These are phyloP conservation scores for Iguana delicatissima DNA, from an alignment of 2,797 vertebrate species.

Conservation along the genomic window DNA sequence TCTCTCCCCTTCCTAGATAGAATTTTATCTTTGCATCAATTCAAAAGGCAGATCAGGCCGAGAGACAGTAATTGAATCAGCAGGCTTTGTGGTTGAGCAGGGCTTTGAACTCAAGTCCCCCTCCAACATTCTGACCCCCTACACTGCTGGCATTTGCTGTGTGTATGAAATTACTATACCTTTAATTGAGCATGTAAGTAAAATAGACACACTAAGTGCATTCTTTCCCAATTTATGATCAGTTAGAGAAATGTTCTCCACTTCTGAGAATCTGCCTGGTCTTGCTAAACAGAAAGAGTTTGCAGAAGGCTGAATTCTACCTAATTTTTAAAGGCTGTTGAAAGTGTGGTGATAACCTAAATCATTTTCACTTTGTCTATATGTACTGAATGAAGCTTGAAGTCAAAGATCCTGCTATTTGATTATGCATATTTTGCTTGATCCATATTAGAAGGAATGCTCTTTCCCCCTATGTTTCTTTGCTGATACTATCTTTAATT, in stretches of 20 bases:
- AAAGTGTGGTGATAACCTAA: conserved; percentile 8
- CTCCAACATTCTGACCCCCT: neutral
- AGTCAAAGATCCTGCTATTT: conserved; percentile 42
- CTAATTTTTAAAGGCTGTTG: neutral
- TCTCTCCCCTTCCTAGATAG: neutral
- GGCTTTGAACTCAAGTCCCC: neutral
- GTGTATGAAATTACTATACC: neutral
- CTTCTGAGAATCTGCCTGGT: neutral
- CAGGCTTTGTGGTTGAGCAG: neutral
- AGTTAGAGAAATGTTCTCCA: neutral
- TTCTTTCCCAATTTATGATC: neutral
- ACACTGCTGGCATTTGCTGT: neutral
- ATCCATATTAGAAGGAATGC: conserved; percentile 35
- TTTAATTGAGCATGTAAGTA: neutral
- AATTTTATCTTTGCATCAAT: neutral
- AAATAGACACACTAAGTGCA: neutral
- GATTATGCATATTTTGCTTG: conserved; percentile 33
- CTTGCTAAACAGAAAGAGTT: neutral
- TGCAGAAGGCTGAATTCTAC: neutral
- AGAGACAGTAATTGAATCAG: neutral
- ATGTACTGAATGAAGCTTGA: neutral
- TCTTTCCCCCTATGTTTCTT: conserved; percentile 10
- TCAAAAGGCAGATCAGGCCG: neutral
- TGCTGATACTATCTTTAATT: conserved; percentile 50
- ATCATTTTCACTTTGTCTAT: conserved; percentile 2